phyloP scores from a whole-genome alignment of 2,888 invertebrate species.

The Xylocampa areola region DNA sequence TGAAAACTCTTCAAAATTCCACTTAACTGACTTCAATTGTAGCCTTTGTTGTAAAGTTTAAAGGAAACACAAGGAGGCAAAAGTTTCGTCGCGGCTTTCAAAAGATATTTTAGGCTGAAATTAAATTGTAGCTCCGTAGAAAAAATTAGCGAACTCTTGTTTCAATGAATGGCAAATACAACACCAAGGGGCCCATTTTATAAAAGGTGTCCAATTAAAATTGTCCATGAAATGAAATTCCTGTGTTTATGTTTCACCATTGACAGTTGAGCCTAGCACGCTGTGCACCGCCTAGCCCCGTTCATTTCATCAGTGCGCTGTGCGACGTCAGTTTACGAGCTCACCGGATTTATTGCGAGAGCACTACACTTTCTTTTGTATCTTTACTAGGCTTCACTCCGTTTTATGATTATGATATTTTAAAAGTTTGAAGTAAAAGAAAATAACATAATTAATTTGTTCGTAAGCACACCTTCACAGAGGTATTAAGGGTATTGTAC shows the following conservation, averaged over 20 bases:
- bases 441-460: slow-evolving; percentile 45
- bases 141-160: slow-evolving; percentile 62
- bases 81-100: slow-evolving; percentile 59
- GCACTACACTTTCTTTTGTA: slow-evolving; percentile 78
- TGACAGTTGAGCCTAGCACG: slow-evolving; percentile 66
- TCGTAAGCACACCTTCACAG: not conserved
- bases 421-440: slow-evolving; percentile 71
- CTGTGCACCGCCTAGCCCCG: slow-evolving; percentile 60
- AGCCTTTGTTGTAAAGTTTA: slow-evolving; percentile 70
- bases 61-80: slow-evolving; percentile 58
- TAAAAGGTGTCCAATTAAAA: slow-evolving; percentile 76
- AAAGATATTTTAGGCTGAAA: slow-evolving; percentile 56
- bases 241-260: slow-evolving; percentile 67
- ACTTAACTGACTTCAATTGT: slow-evolving; percentile 71
- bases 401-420: slow-evolving; percentile 72
- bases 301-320: slow-evolving; percentile 74
- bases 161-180: slow-evolving; percentile 58
- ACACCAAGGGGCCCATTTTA: slow-evolving; percentile 58
- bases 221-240: slow-evolving; percentile 66
- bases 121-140: slow-evolving; percentile 53
- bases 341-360: slow-evolving; percentile 76
- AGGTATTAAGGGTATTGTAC: slow-evolving; percentile 12
- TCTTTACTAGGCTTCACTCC: slow-evolving; percentile 68
- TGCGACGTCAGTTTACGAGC: slow-evolving; percentile 79
- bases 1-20: slow-evolving; percentile 69